Evolutionary conservation across 2,797 vertebrate species (phyloP).

Genomic region (Crenichthys baileyi): DNA sequence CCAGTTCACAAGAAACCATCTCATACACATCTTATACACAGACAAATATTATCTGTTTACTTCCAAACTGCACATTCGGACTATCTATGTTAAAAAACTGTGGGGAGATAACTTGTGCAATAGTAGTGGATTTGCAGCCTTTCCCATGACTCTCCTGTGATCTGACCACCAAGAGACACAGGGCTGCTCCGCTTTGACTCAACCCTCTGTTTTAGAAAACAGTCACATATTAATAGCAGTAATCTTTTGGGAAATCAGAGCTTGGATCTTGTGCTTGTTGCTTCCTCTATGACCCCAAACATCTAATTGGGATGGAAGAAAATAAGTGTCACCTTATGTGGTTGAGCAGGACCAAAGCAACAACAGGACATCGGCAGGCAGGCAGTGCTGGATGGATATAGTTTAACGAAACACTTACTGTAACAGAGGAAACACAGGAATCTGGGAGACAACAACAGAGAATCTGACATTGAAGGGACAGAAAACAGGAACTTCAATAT

Average conservation of each 20-base stretch:
- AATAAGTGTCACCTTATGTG: not conserved
- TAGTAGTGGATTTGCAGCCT: not conserved
- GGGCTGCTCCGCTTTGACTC: not conserved
- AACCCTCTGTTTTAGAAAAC: conserved; percentile 25
- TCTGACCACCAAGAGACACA: not conserved
- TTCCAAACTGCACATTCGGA: not conserved
- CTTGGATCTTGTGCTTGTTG: conserved; percentile 22
- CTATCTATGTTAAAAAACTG: not conserved
- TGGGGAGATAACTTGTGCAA: not conserved
- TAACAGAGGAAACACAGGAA: too few relatives aligned
- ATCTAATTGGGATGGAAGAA: conserved; percentile 10
- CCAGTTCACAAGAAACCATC: conserved; percentile 12
- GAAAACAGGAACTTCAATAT: too few relatives aligned
- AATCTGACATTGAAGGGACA: too few relatives aligned
- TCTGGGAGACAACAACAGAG: too few relatives aligned
- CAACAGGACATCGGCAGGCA: too few relatives aligned
- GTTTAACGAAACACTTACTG: too few relatives aligned
- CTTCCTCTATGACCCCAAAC: conserved; percentile 17
- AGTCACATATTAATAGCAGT: conserved; percentile 47
- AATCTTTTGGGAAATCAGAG: conserved; percentile 50
- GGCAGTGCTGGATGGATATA: too few relatives aligned
- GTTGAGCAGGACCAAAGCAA: too few relatives aligned
- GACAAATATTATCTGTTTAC: not conserved
- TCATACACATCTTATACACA: not conserved
- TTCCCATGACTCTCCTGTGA: not conserved